phyloP scores from a whole-genome alignment of 2,888 invertebrate species.

The Dioctria rufipes region DNA sequence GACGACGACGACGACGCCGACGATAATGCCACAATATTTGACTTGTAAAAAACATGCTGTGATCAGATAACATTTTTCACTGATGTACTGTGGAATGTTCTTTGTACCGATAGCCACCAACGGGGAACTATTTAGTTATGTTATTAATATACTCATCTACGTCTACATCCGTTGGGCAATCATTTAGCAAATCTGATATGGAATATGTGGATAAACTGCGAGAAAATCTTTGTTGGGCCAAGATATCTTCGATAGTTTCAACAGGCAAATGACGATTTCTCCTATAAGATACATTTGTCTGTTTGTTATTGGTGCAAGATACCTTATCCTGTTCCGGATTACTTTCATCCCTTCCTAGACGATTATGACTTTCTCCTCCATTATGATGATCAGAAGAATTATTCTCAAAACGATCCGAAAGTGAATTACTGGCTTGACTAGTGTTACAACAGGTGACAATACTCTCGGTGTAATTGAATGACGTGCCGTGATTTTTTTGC shows the following conservation, averaged over 20 bases:
- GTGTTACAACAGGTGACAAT: conserved; percentile 14
- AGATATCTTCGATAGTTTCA: conserved; percentile 69
- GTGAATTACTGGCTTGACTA: conserved; percentile 27
- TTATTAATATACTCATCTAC: conserved; percentile 32
- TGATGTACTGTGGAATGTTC: no score
- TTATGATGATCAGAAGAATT: neutral
- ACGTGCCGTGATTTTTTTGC: neutral
- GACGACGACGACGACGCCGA: neutral
- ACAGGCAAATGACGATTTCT: conserved; percentile 62
- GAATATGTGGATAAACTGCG: conserved; percentile 70
- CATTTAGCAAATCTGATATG: conserved; percentile 69
- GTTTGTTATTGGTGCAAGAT: no score
- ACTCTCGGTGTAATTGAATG: conserved; percentile 22
- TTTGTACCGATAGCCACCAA: neutral
- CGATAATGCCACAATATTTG: neutral
- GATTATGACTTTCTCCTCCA: neutral
- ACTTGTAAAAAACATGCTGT: neutral
- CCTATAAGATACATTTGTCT: neutral
- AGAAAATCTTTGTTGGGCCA: conserved; percentile 68
- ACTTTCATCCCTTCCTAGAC: neutral
- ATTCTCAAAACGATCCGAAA: neutral
- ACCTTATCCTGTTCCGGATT: no score
- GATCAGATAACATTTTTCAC: conserved; percentile 31
- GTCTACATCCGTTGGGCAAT: conserved; percentile 56
- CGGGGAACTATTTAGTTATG: conserved; percentile 14